Percentiles rank a stretch among this genome's conserved stretches.
These are phyloP conservation scores for Phenacoccus solenopsis DNA, from an alignment of 1,140 invertebrate genomes.

Conservation along the genomic window DNA sequence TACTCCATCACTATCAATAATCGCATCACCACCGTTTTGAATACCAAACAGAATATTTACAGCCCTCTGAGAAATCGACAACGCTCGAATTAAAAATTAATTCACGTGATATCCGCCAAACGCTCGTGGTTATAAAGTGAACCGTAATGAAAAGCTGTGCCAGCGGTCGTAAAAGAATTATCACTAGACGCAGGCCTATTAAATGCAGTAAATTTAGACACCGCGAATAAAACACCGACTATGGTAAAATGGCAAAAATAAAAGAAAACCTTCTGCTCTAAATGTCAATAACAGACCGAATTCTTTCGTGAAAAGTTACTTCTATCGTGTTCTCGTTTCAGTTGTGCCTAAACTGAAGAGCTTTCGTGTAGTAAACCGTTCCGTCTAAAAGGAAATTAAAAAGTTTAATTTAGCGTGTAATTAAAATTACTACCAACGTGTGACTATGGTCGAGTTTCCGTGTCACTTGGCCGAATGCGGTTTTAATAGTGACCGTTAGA, in stretches of 20 bases:
- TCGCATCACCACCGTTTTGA: too few species aligned
- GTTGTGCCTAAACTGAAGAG: neutral
- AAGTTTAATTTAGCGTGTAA: neutral
- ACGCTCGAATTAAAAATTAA: neutral
- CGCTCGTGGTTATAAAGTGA: too few species aligned
- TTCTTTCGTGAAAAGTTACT: constrained; percentile 6
- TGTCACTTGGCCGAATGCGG: neutral
- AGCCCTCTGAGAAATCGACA: too few species aligned
- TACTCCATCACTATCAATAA: too few species aligned
- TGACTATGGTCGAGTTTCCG: neutral
- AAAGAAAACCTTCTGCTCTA: neutral
- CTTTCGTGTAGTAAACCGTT: neutral
- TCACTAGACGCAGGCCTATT: constrained; percentile 8
- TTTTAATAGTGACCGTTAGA: too few species aligned
- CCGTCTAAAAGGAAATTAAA: neutral
- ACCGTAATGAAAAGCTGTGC: neutral
- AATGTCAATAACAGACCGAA: constrained; percentile 8
- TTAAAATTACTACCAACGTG: neutral
- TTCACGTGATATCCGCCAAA: too few species aligned
- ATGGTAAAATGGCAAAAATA: too few species aligned
- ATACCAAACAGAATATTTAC: too few species aligned
- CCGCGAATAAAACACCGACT: constrained; percentile 4
- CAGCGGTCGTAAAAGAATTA: constrained; percentile 10
- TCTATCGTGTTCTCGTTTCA: neutral
- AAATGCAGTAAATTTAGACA: constrained; percentile 10